Evolutionary conservation across 2,113 vertebrate genomes (phyloP), one percentile per base, ranked within the genome.

Genomic region (Egretta garzetta): DNA sequence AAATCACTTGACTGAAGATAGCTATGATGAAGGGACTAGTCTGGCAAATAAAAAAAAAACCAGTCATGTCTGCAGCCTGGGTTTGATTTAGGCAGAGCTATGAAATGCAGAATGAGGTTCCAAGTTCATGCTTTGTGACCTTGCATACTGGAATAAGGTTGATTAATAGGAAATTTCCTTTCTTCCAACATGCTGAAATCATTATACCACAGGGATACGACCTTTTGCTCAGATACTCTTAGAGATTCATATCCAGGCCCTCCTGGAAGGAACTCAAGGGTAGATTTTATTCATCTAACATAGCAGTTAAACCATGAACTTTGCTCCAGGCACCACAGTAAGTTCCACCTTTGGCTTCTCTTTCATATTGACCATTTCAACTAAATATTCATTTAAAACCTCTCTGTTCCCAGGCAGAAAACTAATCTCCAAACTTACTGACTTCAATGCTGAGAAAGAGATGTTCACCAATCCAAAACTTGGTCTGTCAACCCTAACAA

Each of bases 131-230:
- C 41, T 88, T 93, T 86, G 55, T 80, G 90, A 94, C 92, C 58
- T 83, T 72, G 70, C 49, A 64, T 0, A 1, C 19, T 83, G 53
- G 33, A 90, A 86, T 90, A 92, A 88, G 43, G 41, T 66, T 97
- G 86, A 96, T 97, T 93, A 95, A 94, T 90, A 80, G 82, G 72
- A 96, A 84, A 83, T 84, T 86, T 95, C 96, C 75, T 95, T 95
- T 92, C 33, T 86, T 94, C 67, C 50, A 88, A 72, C 59, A 91
- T 71, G 67, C 50, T 86, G 93, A 94, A 94, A 94, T 93, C 79
- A 93, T 96, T 96, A 95, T 86, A 88, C 71, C 55, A 90, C 16
- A 67, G 92, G 72, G 85, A 77, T 64, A 86, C 0, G 6, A 97
- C 90, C 93, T 95, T 88, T 94, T 77, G 79, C 50, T 73, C 82